Base-by-base conservation (phyloP, 2,888 invertebrate species). In the Leptinotarsa juncta region DNA sequence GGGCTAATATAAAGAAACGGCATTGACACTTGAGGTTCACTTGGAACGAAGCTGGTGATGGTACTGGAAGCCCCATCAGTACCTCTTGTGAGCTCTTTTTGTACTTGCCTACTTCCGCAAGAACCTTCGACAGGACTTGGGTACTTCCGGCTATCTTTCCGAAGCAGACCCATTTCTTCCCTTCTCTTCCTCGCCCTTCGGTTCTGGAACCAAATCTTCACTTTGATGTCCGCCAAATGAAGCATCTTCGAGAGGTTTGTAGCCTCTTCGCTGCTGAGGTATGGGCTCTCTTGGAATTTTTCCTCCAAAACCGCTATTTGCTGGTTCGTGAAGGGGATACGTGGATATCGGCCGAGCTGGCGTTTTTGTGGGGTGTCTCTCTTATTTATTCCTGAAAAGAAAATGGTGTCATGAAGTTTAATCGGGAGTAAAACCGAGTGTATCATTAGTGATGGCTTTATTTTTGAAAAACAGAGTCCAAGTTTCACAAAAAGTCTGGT, bases 191-290 rank as follows among this genome's bases (percentile, higher is more conserved):
- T 89, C 0, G 95, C 95, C 67, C 95, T 90, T 65, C 95, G 91
- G 86, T 95, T 95, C 91, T 95, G 94, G 85, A 95, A 95, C 95
- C 95, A 95, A 81, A 95, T 95, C 89, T 94, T 88, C 83, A 94
- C 94, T 85, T 94, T 89, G 74, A 92, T 92, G 82, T 94, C 93
- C 15, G 93, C 91, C 66, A 94, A 87, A 75, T 93, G 90, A 65
- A 94, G 87, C 12, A 89, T 88, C 1, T 90, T 89, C 0, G 94
- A 93, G 5, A 94, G 88, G 0, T 91, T 90, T 0, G 90, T 87
- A 20, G 94, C 91, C 75, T 94, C 93, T 51, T 92, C 91, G 78
- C 93, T 92, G 53, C 93, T 93, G 0, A 94, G 89, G 86, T 94
- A 94, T 50, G 93, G 92, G 26, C 91, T 91, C 50, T 90, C 89